Conservation (phyloP, 1,140 invertebrate genomes). For the Cyphomyrmex costatus region DNA sequence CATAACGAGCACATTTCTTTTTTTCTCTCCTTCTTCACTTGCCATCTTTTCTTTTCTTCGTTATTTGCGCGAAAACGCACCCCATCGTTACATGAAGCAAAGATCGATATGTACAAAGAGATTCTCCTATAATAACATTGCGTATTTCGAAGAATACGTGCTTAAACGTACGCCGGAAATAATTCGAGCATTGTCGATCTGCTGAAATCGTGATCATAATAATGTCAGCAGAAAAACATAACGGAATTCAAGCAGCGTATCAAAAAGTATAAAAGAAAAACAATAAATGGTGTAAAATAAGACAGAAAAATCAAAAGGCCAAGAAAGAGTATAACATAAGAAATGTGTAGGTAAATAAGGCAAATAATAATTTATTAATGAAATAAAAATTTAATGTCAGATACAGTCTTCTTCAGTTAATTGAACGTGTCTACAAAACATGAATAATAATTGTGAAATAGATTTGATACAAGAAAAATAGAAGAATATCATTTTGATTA, state of each 20-base stretch:
- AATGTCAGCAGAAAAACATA: neutral
- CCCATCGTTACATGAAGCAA: slow-evolving; percentile 22
- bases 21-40: slow-evolving; percentile 3
- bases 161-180: neutral
- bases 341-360: too few relatives aligned
- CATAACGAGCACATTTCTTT: slow-evolving; percentile 38
- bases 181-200: slow-evolving; percentile 2
- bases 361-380: too few relatives aligned
- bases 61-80: slow-evolving; percentile 38
- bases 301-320: too few relatives aligned
- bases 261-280: neutral
- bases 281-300: neutral
- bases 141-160: neutral
- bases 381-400: too few relatives aligned
- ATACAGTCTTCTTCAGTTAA: too few relatives aligned
- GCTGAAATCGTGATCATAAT: neutral
- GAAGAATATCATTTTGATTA: neutral
- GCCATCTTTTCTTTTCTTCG: neutral
- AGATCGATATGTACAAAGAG: slow-evolving; percentile 22
- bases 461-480: too few relatives aligned
- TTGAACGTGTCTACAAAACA: too few relatives aligned
- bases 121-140: neutral
- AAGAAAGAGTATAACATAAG: too few relatives aligned
- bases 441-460: neutral
- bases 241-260: neutral